These are phyloP conservation scores for Campodea augens DNA, from an alignment of 1,140 invertebrate genomes.

Conservation along the genomic window DNA sequence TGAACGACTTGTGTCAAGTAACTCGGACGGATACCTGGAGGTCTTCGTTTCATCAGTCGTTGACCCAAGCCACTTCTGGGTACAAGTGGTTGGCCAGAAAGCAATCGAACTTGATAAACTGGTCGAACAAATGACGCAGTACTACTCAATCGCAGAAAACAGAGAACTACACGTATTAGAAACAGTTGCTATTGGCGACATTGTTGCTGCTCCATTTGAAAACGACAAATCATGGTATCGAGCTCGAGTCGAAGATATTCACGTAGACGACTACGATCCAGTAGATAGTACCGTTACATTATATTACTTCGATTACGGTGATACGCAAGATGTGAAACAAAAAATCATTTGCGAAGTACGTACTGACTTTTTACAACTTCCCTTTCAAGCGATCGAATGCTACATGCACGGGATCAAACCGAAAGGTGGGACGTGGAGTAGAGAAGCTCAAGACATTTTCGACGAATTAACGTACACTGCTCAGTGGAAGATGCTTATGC, in stretches of 20 bases:
- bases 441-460: slow-evolving; percentile 44
- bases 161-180: slow-evolving; percentile 32
- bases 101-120: slow-evolving; percentile 48
- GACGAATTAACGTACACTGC: slow-evolving; percentile 43
- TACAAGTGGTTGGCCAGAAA: slow-evolving; percentile 46
- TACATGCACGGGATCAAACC: slow-evolving; percentile 47
- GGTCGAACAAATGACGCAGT: slow-evolving; percentile 54
- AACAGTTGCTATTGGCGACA: slow-evolving; percentile 41
- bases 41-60: slow-evolving; percentile 63
- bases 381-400: slow-evolving; percentile 61
- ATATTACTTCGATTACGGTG: slow-evolving; percentile 64
- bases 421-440: slow-evolving; percentile 31
- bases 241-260: slow-evolving; percentile 30
- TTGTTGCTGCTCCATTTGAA: slow-evolving; percentile 55
- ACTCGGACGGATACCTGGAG: slow-evolving; percentile 37
- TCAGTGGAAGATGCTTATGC: slow-evolving; percentile 43
- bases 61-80: slow-evolving; percentile 60
- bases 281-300: slow-evolving; percentile 36
- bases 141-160: slow-evolving; percentile 44
- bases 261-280: slow-evolving; percentile 29
- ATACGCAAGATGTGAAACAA: slow-evolving; percentile 38
- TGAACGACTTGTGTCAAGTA: slow-evolving; percentile 14
- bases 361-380: slow-evolving; percentile 47
- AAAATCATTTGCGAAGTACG: slow-evolving; percentile 43
- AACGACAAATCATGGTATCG: slow-evolving; percentile 58